A percentile compares a stretch with the other conserved stretches of the same genome.
These are phyloP conservation scores for Drosophila novamexicana DNA, from an alignment of 1,140 invertebrate genomes.

Conservation along the genomic window DNA sequence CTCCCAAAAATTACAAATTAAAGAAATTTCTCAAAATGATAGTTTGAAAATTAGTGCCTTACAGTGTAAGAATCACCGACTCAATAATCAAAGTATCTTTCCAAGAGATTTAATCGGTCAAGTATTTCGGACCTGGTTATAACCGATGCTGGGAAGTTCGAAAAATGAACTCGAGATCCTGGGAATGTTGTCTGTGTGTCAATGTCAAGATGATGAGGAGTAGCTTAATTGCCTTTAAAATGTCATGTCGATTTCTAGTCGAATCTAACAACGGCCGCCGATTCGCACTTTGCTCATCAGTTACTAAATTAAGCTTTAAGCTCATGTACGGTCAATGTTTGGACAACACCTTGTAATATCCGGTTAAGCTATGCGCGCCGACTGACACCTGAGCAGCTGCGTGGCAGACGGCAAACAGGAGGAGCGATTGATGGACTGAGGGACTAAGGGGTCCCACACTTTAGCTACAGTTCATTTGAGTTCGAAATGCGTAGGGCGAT, in stretches of 20 bases:
- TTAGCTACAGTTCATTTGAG: conserved; percentile 80
- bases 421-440: not conserved
- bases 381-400: conserved; percentile 69
- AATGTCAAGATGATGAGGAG: not conserved
- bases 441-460: conserved; percentile 7
- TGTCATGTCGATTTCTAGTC: not conserved
- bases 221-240: conserved; percentile 3
- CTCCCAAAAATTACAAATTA: too few species aligned
- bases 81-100: too few species aligned
- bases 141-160: too few species aligned
- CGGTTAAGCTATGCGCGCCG: conserved; percentile 66
- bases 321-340: conserved; percentile 84
- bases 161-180: not conserved
- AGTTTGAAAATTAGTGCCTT: too few species aligned
- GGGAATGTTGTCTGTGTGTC: not conserved
- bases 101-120: too few species aligned
- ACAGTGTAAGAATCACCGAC: too few species aligned
- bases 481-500: conserved; percentile 44
- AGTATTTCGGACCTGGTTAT: too few species aligned
- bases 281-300: conserved; percentile 32
- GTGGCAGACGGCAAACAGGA: conserved; percentile 10
- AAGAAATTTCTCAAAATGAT: too few species aligned
- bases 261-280: not conserved
- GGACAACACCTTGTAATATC: conserved; percentile 83
- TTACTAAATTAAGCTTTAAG: conserved; percentile 79